Percentiles rank a stretch among this genome's conserved stretches.
phyloP scores from a whole-genome alignment of 2,888 invertebrate genomes.

The Neoascia interrupta region DNA sequence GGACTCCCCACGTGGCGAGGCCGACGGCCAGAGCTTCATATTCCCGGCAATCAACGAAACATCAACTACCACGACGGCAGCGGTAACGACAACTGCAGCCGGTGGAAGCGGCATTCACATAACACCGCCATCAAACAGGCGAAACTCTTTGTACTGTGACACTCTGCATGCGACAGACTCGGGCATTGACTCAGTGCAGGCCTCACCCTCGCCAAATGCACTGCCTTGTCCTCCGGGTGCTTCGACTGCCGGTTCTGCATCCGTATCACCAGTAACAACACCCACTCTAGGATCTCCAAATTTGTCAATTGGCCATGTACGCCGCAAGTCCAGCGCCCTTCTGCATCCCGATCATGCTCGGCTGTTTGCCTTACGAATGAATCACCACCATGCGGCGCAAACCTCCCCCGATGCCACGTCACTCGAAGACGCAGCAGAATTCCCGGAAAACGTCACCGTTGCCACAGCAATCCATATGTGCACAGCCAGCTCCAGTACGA shows the following conservation, averaged over 20 bases:
- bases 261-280: constrained; percentile 77
- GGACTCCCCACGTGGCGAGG: constrained; percentile 85
- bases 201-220: constrained; percentile 82
- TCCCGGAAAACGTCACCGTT: constrained; percentile 78
- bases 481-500: constrained; percentile 82
- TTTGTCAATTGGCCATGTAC: constrained; percentile 75
- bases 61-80: constrained; percentile 73
- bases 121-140: constrained; percentile 71
- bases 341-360: constrained; percentile 87
- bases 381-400: constrained; percentile 78
- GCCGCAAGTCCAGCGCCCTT: constrained; percentile 82
- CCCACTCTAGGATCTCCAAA: constrained; percentile 79
- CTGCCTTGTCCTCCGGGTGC: constrained; percentile 78
- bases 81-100: constrained; percentile 65
- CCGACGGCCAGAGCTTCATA: constrained; percentile 85
- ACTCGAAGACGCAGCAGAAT: constrained; percentile 80
- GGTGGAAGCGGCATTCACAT: constrained; percentile 59
- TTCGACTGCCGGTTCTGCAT: constrained; percentile 75
- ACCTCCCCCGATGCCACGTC: constrained; percentile 79
- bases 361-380: constrained; percentile 81
- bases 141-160: constrained; percentile 80
- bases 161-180: constrained; percentile 83
- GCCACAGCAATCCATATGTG: constrained; percentile 77
- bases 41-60: constrained; percentile 82
- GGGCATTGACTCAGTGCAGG: constrained; percentile 87